Evolutionary conservation across 1,140 invertebrate species (phyloP).

Genomic region (Drosophila insularis): DNA sequence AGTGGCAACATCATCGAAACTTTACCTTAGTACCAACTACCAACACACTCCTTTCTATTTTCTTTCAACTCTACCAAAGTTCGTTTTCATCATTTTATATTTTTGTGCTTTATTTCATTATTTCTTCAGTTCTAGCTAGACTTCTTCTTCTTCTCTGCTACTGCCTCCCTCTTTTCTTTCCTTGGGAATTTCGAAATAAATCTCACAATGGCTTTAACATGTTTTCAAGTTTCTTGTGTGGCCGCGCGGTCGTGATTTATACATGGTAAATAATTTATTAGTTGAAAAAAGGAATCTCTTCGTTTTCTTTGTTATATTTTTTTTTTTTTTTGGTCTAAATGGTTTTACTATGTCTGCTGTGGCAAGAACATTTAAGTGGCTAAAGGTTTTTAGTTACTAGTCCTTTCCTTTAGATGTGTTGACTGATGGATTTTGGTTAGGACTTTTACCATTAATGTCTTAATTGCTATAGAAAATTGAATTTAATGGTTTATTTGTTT

Average conservation of each 20-base stretch:
- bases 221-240: conserved; percentile 58
- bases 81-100: conserved; percentile 6
- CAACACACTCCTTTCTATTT: background rate
- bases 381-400: conserved; percentile 9
- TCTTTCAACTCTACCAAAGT: conserved; percentile 3
- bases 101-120: conserved; percentile 23
- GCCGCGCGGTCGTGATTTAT: conserved; percentile 55
- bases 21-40: conserved; percentile 21
- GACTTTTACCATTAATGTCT: background rate
- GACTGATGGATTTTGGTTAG: background rate
- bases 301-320: conserved; percentile 4
- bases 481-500: background rate
- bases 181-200: conserved; percentile 49
- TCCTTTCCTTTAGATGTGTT: background rate
- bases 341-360: conserved; percentile 29
- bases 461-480: background rate
- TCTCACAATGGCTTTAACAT: conserved; percentile 67
- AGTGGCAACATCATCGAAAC: conserved; percentile 48
- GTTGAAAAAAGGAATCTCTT: conserved; percentile 16
- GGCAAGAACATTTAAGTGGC: conserved; percentile 29
- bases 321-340: conserved; percentile 21
- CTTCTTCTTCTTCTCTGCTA: conserved; percentile 6
- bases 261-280: conserved; percentile 70
- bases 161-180: conserved; percentile 2
- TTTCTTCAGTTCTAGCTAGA: background rate